phyloP scores from a whole-genome alignment of 2,888 invertebrate genomes.

The Nysson spinosus region DNA sequence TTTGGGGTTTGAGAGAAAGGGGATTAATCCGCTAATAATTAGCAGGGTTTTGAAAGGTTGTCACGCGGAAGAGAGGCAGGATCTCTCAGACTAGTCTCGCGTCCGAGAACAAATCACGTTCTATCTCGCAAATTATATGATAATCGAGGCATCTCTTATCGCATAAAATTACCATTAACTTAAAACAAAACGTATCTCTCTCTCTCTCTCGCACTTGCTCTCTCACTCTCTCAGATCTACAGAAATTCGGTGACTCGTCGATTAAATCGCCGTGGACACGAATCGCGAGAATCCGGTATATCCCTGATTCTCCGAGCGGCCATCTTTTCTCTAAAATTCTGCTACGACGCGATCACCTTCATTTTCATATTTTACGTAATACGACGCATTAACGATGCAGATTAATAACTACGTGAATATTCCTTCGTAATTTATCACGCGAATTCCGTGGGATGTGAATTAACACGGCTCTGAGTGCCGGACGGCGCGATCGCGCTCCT shows the following conservation, averaged over 20 bases:
- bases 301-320: not conserved
- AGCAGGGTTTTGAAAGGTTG: too few species aligned
- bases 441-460: too few species aligned
- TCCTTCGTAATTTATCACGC: too few species aligned
- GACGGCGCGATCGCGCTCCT: too few species aligned
- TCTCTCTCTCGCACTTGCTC: slow-evolving; percentile 19
- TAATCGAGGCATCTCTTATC: slow-evolving; percentile 25
- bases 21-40: too few species aligned
- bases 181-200: slow-evolving; percentile 44
- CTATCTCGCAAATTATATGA: slow-evolving; percentile 35
- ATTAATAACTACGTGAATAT: too few species aligned
- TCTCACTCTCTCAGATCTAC: slow-evolving; percentile 29
- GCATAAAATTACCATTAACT: slow-evolving; percentile 40
- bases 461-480: too few species aligned
- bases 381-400: too few species aligned
- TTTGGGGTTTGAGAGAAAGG: too few species aligned
- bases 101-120: slow-evolving; percentile 68
- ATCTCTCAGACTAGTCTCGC: slow-evolving; percentile 71
- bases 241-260: slow-evolving; percentile 7
- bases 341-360: too few species aligned
- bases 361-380: too few species aligned
- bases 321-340: too few species aligned
- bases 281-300: not conserved
- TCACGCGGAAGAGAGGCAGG: slow-evolving; percentile 63
- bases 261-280: not conserved